phyloP scores from a whole-genome alignment of 2,113 vertebrate genomes.

The Periophthalmus modestus region DNA sequence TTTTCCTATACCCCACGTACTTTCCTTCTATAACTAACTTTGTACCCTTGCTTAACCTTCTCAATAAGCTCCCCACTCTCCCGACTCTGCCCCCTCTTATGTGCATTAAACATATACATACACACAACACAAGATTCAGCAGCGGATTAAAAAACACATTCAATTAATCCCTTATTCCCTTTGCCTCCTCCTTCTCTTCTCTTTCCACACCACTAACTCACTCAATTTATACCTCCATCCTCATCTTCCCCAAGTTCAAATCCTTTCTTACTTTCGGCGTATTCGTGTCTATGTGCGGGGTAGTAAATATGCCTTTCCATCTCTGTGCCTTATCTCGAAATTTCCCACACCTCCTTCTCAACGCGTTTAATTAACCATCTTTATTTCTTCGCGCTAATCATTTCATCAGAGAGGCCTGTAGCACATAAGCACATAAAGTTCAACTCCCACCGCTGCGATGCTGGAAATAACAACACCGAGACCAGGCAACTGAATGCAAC shows the following conservation, averaged over 20 bases:
- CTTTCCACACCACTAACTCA: constrained; percentile 69
- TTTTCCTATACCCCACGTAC: background rate
- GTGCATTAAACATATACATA: constrained; percentile 4
- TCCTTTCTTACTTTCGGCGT: constrained; percentile 15
- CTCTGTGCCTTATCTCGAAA: constrained; percentile 58
- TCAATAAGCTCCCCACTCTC: constrained; percentile 5
- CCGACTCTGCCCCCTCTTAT: constrained; percentile 1
- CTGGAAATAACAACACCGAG: constrained; percentile 57
- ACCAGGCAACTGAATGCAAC: constrained; percentile 13
- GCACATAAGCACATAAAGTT: constrained; percentile 58
- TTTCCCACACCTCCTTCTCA: constrained; percentile 64
- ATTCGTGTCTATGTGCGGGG: constrained; percentile 29
- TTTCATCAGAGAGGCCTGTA: constrained; percentile 60
- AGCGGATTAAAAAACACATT: constrained; percentile 61
- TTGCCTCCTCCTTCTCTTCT: constrained; percentile 55
- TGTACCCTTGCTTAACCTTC: background rate
- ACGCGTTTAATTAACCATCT: constrained; percentile 73
- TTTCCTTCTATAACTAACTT: background rate
- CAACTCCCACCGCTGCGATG: constrained; percentile 49
- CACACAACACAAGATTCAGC: constrained; percentile 36
- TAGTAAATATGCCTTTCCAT: constrained; percentile 60
- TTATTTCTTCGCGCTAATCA: constrained; percentile 66
- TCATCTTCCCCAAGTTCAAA: constrained; percentile 59
- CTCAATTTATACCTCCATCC: constrained; percentile 59
- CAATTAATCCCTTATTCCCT: constrained; percentile 63